These are phyloP conservation scores for Augochlorella aurata DNA, from an alignment of 2,888 invertebrate genomes.

Conservation along the genomic window DNA sequence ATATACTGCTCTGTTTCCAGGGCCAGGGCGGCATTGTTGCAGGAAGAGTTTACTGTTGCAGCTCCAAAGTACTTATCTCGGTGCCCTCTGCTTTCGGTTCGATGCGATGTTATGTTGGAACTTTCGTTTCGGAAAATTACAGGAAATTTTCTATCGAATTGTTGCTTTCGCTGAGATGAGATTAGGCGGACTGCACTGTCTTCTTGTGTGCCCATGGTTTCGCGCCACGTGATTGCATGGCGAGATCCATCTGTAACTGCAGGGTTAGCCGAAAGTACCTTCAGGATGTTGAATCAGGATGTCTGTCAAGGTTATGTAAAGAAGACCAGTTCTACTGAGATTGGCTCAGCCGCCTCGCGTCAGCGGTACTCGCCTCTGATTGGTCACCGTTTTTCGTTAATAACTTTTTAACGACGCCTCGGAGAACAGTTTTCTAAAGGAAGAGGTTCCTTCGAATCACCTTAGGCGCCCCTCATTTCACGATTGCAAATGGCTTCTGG, in stretches of 20 bases:
- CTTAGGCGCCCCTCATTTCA: too few species aligned
- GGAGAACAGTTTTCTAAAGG: too few species aligned
- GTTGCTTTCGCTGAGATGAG: not conserved
- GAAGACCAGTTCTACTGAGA: too few species aligned
- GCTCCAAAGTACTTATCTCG: not conserved
- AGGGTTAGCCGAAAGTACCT: too few species aligned
- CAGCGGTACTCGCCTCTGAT: too few species aligned
- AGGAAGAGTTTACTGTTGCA: constrained; percentile 1
- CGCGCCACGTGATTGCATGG: not conserved
- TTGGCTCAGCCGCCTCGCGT: too few species aligned
- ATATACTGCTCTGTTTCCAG: not conserved
- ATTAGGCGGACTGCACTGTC: not conserved
- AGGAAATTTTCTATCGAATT: not conserved
- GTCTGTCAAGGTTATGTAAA: too few species aligned
- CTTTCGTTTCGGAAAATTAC: not conserved
- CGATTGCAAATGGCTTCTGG: too few species aligned
- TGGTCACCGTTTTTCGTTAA: too few species aligned
- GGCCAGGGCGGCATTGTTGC: not conserved
- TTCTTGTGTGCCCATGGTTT: not conserved
- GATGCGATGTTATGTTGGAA: not conserved
- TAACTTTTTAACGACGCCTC: too few species aligned
- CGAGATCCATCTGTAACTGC: not conserved
- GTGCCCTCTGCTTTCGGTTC: not conserved
- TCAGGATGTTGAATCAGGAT: too few species aligned
- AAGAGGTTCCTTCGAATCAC: too few species aligned